Evolutionary conservation across 2,797 vertebrate species (phyloP), one percentile per base, ranked within the genome.

Genomic region (Myioborus melanocephalus): DNA sequence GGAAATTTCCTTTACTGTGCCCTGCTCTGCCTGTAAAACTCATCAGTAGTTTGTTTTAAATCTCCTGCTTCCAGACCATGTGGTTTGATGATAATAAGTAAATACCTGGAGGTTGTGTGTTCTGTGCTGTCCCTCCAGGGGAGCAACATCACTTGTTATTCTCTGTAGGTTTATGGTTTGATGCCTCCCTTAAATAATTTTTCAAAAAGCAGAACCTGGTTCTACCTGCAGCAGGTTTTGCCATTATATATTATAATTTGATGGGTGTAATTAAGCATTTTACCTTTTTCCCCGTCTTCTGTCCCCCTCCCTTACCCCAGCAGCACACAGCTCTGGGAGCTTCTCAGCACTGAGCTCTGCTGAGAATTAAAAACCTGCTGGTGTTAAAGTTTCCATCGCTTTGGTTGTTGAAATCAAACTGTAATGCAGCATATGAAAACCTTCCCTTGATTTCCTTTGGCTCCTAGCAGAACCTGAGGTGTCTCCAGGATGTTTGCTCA

Each of bases 381-480:
- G 1, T 37, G 35, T 53, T 27, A 6, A 35, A 68, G 26, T 5
- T 49, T 3, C 4, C 10, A 32, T 28, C 46, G 17, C 15, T 19
- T 57, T 21, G 19, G n/a, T 24, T 49, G 14, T 22, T 22, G 20
- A 60, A 71, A 41, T 12, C 23, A 23, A 79, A 41, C 9, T 9
- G 50, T 1, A 52, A 22, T 12, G 14, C 34, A 46, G 3, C 0
- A 0, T 12, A 17, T 26, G 2, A 41, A 71, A 50, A 60, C 2
- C 16, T 46, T 44, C 23, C 60, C 26, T 78, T 28, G 8, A 27
- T 68, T 78, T 77, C 39, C 15, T 26, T 0, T 0, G 1, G 37
- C 3, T 32, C 47, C 15, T 11, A 21, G 4, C 21, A 28, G 30
- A 35, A 50, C 47, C 5, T 18, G 30, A 60, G 41, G 6, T 22